Percentiles rank a stretch among this genome's conserved stretches.
phyloP scores from a whole-genome alignment of 2,888 invertebrate genomes.

The Callinectes sapidus region DNA sequence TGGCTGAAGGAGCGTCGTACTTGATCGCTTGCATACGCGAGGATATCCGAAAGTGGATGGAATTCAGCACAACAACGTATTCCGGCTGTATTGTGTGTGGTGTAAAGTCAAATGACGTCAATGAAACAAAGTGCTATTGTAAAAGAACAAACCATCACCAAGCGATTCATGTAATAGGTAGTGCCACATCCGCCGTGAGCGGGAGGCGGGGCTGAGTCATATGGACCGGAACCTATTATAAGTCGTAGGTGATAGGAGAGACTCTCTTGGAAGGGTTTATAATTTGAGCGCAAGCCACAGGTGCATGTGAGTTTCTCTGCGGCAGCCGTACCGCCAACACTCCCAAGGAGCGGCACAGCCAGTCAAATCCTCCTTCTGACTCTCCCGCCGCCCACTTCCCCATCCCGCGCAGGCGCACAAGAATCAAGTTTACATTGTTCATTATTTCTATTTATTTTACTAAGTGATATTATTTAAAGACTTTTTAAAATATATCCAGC shows the following conservation, averaged over 20 bases:
- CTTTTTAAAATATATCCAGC: not conserved
- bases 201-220: not conserved
- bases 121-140: conserved; percentile 20
- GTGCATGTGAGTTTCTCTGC: conserved; percentile 43
- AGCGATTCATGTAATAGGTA: too few species aligned
- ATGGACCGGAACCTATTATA: conserved; percentile 17
- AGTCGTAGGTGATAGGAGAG: conserved; percentile 1
- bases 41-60: not conserved
- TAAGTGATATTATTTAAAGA: not conserved
- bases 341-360: not conserved
- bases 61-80: not conserved
- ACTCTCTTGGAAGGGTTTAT: conserved; percentile 44
- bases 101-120: not conserved
- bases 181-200: not conserved
- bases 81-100: not conserved
- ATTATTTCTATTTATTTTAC: not conserved
- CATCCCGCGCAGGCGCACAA: conserved; percentile 47
- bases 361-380: conserved; percentile 34
- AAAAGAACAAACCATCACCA: not conserved
- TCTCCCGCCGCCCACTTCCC: conserved; percentile 44
- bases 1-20: not conserved
- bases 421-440: not conserved
- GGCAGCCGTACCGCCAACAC: conserved; percentile 41
- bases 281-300: conserved; percentile 44
- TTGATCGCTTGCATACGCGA: not conserved